Evolutionary conservation across 1,140 invertebrate species (phyloP).

Genomic region (Globodera rostochiensis): DNA sequence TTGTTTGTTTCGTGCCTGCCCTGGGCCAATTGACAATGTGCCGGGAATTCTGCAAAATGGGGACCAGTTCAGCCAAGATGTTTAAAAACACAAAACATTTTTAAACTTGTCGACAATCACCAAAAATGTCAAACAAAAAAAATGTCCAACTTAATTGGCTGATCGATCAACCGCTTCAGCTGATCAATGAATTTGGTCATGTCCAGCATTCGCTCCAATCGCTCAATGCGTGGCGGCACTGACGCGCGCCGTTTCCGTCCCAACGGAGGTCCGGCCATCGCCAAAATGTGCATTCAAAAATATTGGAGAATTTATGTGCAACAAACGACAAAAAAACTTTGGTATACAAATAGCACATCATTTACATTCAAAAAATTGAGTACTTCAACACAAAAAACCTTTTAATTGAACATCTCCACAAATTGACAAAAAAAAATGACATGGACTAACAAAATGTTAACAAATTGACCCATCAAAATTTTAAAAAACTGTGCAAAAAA

Average conservation of each 20-base stretch:
- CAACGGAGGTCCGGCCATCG: background rate
- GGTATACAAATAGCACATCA: too few relatives aligned
- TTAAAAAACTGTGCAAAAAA: too few relatives aligned
- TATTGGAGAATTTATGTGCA: background rate
- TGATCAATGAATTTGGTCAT: conserved; percentile 54
- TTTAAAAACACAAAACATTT: too few relatives aligned
- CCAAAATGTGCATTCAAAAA: conserved; percentile 1
- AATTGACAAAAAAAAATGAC: background rate
- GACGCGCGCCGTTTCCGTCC: conserved; percentile 21
- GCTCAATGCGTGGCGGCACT: conserved; percentile 16
- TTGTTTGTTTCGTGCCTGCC: conserved; percentile 34
- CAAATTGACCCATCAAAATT: background rate
- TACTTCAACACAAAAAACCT: background rate
- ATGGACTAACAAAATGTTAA: background rate
- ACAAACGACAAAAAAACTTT: too few relatives aligned
- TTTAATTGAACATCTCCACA: background rate
- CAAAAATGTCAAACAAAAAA: too few relatives aligned
- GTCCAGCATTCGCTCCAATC: conserved; percentile 42
- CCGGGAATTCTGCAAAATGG: conserved; percentile 49
- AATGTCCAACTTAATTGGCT: conserved; percentile 53
- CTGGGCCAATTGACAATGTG: conserved; percentile 35
- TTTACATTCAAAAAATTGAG: too few relatives aligned
- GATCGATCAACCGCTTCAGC: conserved; percentile 46
- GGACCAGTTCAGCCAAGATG: too few relatives aligned
- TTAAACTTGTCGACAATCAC: too few relatives aligned